Conservation (phyloP, 2,113 vertebrate genomes). For the Xiphophorus hellerii region DNA sequence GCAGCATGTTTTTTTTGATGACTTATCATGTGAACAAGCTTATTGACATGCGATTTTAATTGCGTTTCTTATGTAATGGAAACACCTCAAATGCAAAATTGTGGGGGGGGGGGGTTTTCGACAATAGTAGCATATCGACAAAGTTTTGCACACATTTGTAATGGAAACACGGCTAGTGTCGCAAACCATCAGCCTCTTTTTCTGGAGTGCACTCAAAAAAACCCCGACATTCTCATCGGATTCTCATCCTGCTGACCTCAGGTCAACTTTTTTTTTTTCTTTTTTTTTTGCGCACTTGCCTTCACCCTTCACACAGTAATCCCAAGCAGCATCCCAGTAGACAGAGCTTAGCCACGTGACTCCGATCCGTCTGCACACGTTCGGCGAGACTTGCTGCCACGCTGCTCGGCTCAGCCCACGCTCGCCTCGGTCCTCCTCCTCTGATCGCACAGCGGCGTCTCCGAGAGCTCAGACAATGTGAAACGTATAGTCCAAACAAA, state of each 20-base stretch:
- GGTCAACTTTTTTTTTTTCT: slow-evolving; percentile 6
- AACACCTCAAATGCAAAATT: no score
- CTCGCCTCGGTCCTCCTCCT: slow-evolving; percentile 28
- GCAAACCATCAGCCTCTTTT: no score
- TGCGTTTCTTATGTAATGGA: no score
- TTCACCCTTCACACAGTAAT: background rate
- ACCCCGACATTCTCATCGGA: background rate
- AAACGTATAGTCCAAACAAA: slow-evolving; percentile 55
- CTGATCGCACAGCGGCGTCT: slow-evolving; percentile 19
- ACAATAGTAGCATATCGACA: no score
- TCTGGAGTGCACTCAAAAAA: background rate
- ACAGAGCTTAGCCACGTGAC: slow-evolving; percentile 29
- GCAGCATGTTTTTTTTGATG: no score
- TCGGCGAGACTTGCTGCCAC: slow-evolving; percentile 12
- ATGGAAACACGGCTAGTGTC: no score
- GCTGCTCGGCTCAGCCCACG: slow-evolving; percentile 33
- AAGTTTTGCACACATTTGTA: no score
- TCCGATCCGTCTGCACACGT: slow-evolving; percentile 9
- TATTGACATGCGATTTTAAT: no score
- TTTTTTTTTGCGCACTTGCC: slow-evolving; percentile 9
- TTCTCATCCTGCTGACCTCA: slow-evolving; percentile 22
- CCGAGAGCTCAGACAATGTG: slow-evolving; percentile 54
- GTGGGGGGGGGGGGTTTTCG: no score
- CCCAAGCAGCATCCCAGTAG: slow-evolving; percentile 17
- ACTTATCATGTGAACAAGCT: no score